These are phyloP conservation scores for Gobionotothen gibberifrons DNA, from an alignment of 2,797 vertebrate genomes.

Conservation along the genomic window DNA sequence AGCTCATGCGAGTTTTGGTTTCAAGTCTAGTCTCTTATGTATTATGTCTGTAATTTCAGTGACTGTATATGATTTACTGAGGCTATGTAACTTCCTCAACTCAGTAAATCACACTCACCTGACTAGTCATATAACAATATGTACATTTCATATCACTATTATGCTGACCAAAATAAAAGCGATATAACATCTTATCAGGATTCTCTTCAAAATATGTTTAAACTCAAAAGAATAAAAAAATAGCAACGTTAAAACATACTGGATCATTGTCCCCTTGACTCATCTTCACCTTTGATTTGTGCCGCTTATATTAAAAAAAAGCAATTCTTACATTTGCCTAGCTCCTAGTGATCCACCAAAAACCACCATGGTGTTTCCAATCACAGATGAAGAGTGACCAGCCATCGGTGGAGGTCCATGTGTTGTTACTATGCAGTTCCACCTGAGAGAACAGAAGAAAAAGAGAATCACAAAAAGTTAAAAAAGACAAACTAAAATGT, in stretches of 20 bases:
- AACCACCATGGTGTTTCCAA: conserved; percentile 95
- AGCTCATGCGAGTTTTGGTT: background rate
- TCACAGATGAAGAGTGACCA: conserved; percentile 96
- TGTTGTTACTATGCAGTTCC: conserved; percentile 99
- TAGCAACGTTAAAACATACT: too few species aligned
- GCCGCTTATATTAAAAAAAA: background rate
- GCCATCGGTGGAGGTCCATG: conserved; percentile 98
- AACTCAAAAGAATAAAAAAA: too few species aligned
- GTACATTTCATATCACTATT: too few species aligned
- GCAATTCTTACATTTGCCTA: conserved; percentile 90
- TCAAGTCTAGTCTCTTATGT: background rate
- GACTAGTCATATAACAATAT: background rate
- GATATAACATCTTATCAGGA: too few species aligned
- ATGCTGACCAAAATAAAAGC: too few species aligned
- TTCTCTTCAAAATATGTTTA: too few species aligned
- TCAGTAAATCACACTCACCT: conserved; percentile 15
- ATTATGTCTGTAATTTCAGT: background rate
- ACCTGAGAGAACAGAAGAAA: conserved; percentile 82
- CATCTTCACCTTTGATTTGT: background rate
- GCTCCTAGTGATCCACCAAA: conserved; percentile 97
- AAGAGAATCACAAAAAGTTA: background rate
- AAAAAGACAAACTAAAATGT: background rate
- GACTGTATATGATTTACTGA: background rate
- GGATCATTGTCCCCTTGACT: too few species aligned
- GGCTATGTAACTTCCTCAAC: background rate